A percentile compares a stretch with the other conserved stretches of the same genome.
Conservation (phyloP, 2,888 invertebrate species). For the Branchellion lobata region DNA sequence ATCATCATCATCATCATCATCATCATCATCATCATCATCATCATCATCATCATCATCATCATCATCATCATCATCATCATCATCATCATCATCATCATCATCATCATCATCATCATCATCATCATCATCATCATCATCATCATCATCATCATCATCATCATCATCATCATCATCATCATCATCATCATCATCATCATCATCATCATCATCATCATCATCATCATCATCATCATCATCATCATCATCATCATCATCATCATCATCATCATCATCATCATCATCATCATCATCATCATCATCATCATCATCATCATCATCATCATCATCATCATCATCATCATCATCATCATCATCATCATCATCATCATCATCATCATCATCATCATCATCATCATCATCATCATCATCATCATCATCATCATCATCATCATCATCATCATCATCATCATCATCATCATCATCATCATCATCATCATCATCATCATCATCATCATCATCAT, state of each 20-base stretch:
- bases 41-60: slow-evolving; percentile 28
- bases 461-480: slow-evolving; percentile 28
- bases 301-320: slow-evolving; percentile 30
- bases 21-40: slow-evolving; percentile 34
- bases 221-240: slow-evolving; percentile 28
- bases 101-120: slow-evolving; percentile 28
- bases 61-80: slow-evolving; percentile 30
- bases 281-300: slow-evolving; percentile 28
- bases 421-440: slow-evolving; percentile 30
- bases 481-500: slow-evolving; percentile 30
- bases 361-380: slow-evolving; percentile 30
- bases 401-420: slow-evolving; percentile 28
- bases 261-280: slow-evolving; percentile 34
- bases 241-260: slow-evolving; percentile 30
- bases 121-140: slow-evolving; percentile 30
- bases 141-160: slow-evolving; percentile 34
- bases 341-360: slow-evolving; percentile 28
- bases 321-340: slow-evolving; percentile 34
- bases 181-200: slow-evolving; percentile 30
- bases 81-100: slow-evolving; percentile 34
- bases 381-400: slow-evolving; percentile 34
- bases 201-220: slow-evolving; percentile 34
- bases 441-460: slow-evolving; percentile 34
- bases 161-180: slow-evolving; percentile 28
- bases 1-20: slow-evolving; percentile 30